Base-by-base conservation (phyloP, 2,888 invertebrate species). In the Augiades crinisus region DNA sequence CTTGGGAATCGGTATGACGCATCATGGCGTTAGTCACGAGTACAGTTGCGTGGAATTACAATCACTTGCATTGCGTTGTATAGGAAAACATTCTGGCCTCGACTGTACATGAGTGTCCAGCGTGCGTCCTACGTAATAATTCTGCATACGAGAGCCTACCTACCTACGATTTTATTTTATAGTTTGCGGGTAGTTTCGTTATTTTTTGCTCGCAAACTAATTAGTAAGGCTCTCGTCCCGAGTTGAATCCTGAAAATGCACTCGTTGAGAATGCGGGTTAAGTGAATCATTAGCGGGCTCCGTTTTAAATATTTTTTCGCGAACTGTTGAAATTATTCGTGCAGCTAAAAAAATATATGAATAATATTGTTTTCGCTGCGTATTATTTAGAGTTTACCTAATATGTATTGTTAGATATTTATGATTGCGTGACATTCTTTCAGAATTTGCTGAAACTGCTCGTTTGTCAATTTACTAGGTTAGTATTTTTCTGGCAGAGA, bases 1-100 rank as follows among this genome's bases (percentile, higher is more conserved):
- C 61, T 62, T 67, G 63, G 63, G 65, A 67, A 62, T 49, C 55
- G 30, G 31, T 54, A 56, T 68, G 68, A 68, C 68, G 68, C 65
- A 68, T 59, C 46, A 57, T 41, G 46, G 34, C 57, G 57, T 65
- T 65, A 67, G 61, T 65, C 62, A 64, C 58, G 54, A 49, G 46
- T 51, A 51, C 57, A 54, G 55, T 59, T 53, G 61, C 61, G 50
- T 61, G 60, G 59, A 59, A 60, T 62, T 56, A 60, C 57, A 64
- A 61, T 62, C 56, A 58, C 37, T 34, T 41, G 54, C 52, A 54
- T 41, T 17, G 27, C 37, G 53, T 47, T 47, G 40, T 52, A 40
- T 47, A 50, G 59, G 52, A 56, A 57, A 51, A 52, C 58, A 55
- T 60, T 55, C 57, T 53, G 56, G 31, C 41, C 41, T 34, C 41